Evolutionary conservation across 2,888 invertebrate genomes (phyloP), one percentile per base, ranked within the genome.

Genomic region (Thecocarcelia acutangulata): DNA sequence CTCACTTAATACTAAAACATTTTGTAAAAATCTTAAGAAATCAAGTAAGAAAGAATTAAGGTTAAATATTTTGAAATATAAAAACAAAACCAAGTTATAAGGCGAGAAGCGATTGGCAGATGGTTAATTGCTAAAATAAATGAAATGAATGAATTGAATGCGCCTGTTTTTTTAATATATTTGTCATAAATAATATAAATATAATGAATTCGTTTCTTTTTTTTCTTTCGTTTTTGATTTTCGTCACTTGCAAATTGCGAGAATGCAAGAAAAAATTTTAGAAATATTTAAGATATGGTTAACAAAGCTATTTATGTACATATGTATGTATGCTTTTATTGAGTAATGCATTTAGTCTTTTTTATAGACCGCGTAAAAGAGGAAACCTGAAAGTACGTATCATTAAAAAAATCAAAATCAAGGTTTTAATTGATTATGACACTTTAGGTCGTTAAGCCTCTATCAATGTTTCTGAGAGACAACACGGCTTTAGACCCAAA

Each of bases 31-130:
- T 69, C 54, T 76, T 76, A 48, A 40, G 61, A 76, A 76, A 76
- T 69, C 46, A 40, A 48, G 6, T 24, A 56, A 70, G 48, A 77
- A 56, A 77, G 56, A 77, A 63, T 77, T 77, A 77, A 77, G 69
- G 69, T 56, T 77, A 63, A 61, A 21, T 9, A 54, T 44, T 44
- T 54, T 44, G 28, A 24, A 68, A 28, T 54, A 8, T 2, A 6
- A 12, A 66, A 50, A 33, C 9, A 66, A 40, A 33, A 69, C 11
- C n/a, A 33, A 58, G 46, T 44, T 21, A 33, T 33, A 33, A 33
- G n/a, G n/a, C n/a, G n/a, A n/a, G n/a, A n/a, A n/a, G n/a, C 8
- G 44, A 64, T 73, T 54, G 56, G 4, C 28, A 48, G 63, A 66
- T 17, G 46, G 15, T 19, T 12, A 61, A 76, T 44, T 42, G 42